Evolutionary conservation across 2,888 invertebrate genomes (phyloP), one percentile per base, ranked within the genome.

Genomic region (Cerceris rybyensis): DNA sequence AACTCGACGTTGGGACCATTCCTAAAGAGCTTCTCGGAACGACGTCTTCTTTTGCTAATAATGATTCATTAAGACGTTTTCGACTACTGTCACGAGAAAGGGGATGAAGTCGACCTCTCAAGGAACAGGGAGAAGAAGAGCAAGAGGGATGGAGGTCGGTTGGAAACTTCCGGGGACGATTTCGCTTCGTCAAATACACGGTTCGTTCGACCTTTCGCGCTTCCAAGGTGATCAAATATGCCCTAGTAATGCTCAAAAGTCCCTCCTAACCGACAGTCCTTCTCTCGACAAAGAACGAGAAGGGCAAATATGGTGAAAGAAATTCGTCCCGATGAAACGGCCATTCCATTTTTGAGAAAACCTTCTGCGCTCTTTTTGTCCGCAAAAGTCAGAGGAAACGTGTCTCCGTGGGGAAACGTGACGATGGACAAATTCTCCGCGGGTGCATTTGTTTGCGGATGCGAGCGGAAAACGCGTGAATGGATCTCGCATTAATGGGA

Each of bases 141-240:
- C 1, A 11, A 46, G 46, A 5, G 46, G 11, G 46, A 46, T 8
- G 11, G 46, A 1, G 46, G 1, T 52, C 8, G 28, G 39, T 49
- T 9, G n/a, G 14, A 59, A 39, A 43, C 49, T 58, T 16, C 14
- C 13, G 16, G 39, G 42, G 16, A 49, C 13, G 11, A 17, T 17
- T 49, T 8, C 5, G n/a, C 63, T 43, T 50, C 54, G 17, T 69
- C 60, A 58, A 66, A 52, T 54, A 73, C 55, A 39, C 43, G 17
- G 16, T 9, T 50, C 41, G 49, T 2, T 8, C 41, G 28, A 59
- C 57, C 59, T 66, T 49, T 2, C 39, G 43, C 39, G 7, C 57
- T 74, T 63, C 42, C 57, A 49, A 43, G 14, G 8, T 55, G 64
- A 75, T 75, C 71, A 81, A 72, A 72, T 60, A 72, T 61, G 41